Percentiles rank a stretch among this genome's conserved stretches.
Evolutionary conservation across 2,113 vertebrate genomes (phyloP).

Genomic region (Lophotis ruficrista): DNA sequence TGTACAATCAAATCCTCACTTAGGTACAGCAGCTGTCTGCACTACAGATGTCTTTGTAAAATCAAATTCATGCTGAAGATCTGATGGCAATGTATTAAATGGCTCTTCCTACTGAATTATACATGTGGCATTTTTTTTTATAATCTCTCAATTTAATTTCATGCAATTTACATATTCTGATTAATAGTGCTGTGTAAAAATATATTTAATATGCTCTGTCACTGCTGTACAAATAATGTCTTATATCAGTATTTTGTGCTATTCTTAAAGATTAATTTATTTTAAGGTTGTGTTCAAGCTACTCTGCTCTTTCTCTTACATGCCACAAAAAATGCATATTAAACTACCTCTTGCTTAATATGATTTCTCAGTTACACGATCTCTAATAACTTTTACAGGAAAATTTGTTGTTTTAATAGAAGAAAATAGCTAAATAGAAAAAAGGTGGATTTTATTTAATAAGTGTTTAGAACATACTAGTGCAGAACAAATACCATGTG

Average conservation of each 20-base stretch:
- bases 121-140: constrained; percentile 5
- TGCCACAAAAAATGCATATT: neutral
- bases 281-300: neutral
- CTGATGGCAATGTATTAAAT: constrained; percentile 32
- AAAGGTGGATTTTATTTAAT: neutral
- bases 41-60: constrained; percentile 51
- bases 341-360: neutral
- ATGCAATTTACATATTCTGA: constrained; percentile 43
- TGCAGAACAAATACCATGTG: neutral
- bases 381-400: neutral
- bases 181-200: constrained; percentile 47
- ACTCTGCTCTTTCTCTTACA: neutral
- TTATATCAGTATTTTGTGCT: neutral
- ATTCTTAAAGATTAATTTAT: constrained; percentile 2
- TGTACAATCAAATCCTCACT: constrained; percentile 30
- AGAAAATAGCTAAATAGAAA: neutral
- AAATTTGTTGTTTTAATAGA: neutral
- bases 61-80: constrained; percentile 31
- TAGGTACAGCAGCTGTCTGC: constrained; percentile 61
- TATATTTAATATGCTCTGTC: constrained; percentile 19
- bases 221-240: constrained; percentile 26
- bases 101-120: constrained; percentile 52
- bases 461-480: neutral
- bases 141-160: constrained; percentile 47
- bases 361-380: neutral